These are phyloP conservation scores for Xerus inauris DNA, from an alignment of 2,113 vertebrate species.

Conservation along the genomic window DNA sequence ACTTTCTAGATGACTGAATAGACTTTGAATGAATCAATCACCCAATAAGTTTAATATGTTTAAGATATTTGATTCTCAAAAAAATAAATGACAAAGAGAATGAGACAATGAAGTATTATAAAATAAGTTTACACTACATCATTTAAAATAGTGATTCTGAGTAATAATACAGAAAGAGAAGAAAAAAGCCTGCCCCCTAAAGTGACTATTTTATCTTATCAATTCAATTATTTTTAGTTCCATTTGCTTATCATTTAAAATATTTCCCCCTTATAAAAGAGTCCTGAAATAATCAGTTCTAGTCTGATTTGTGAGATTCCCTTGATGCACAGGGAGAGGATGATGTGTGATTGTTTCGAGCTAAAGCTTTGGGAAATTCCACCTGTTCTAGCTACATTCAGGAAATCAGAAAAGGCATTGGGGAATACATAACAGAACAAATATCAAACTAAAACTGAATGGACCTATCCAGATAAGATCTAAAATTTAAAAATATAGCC, in stretches of 20 bases:
- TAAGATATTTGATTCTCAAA: neutral
- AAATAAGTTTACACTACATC: neutral
- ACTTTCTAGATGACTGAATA: neutral
- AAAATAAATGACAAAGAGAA: neutral
- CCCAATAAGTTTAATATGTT: constrained; percentile 29
- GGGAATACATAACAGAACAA: neutral
- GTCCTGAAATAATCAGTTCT: neutral
- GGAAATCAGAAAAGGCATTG: neutral
- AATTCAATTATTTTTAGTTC: neutral
- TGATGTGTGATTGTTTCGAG: neutral
- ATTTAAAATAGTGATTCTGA: neutral
- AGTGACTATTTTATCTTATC: neutral
- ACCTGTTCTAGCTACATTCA: neutral
- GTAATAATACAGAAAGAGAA: neutral
- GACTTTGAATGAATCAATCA: constrained; percentile 5
- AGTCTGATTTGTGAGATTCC: neutral
- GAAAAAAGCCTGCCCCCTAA: neutral
- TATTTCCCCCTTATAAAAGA: neutral
- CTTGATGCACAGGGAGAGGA: neutral
- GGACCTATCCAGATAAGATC: constrained; percentile 46
- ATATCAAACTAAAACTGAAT: neutral
- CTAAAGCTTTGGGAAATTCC: neutral
- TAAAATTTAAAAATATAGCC: neutral
- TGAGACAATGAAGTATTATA: neutral
- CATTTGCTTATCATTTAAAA: neutral